Evolutionary conservation across 2,113 vertebrate genomes (phyloP).

Genomic region (Azemiops feae): DNA sequence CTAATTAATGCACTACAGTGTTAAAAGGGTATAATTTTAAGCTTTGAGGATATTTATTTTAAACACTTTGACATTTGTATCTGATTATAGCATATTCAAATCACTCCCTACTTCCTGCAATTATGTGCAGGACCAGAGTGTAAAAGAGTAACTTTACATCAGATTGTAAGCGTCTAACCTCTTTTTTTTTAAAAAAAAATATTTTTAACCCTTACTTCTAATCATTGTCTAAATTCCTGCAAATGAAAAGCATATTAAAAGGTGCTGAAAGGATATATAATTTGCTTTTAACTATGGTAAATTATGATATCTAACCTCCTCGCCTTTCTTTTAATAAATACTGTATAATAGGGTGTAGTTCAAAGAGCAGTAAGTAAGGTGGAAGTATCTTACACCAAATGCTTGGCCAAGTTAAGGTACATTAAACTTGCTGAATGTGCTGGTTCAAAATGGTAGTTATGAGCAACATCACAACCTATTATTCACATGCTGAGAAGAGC

Average conservation of each 20-base stretch:
- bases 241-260: constrained; percentile 10
- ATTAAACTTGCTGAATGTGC: neutral
- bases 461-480: neutral
- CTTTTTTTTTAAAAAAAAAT: neutral
- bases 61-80: constrained; percentile 39
- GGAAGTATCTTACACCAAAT: neutral
- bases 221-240: neutral
- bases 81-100: constrained; percentile 34
- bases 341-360: neutral
- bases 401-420: neutral
- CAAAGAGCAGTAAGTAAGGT: neutral
- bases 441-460: neutral
- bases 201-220: constrained; percentile 7
- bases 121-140: constrained; percentile 18
- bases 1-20: constrained; percentile 25
- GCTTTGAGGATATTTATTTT: constrained; percentile 25
- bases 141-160: constrained; percentile 15
- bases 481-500: neutral
- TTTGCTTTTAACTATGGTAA: neutral
- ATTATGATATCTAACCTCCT: neutral
- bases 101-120: constrained; percentile 18
- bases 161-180: neutral
- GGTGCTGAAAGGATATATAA: neutral
- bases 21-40: constrained; percentile 16
- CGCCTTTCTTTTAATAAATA: neutral